phyloP scores from a whole-genome alignment of 30 jellyfish, hydroid and myxozoan species.

The Nemopilema nomurai region DNA sequence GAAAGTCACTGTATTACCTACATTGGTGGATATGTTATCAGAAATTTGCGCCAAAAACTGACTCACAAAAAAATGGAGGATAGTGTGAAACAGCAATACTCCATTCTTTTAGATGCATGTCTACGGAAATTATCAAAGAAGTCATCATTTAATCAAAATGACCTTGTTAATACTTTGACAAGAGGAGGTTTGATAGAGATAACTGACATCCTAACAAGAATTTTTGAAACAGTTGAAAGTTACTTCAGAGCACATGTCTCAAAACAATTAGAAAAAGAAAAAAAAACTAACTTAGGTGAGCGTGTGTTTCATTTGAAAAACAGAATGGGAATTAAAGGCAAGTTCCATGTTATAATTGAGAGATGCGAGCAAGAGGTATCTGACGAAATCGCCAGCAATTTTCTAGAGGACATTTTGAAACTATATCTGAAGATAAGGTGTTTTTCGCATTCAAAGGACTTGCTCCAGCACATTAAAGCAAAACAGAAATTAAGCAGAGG shows the following conservation, averaged over 20 bases:
- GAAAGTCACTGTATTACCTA: constrained; percentile 30
- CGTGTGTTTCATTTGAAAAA: constrained; percentile 32
- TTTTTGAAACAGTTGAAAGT: constrained; percentile 33
- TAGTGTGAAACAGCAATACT: constrained; percentile 57
- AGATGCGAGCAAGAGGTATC: constrained; percentile 44
- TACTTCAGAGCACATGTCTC: constrained; percentile 27
- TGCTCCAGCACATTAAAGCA: constrained; percentile 47
- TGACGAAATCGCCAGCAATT: constrained; percentile 30
- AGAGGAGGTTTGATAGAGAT: constrained; percentile 56
- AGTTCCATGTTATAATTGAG: constrained; percentile 58
- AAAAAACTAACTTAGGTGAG: constrained; percentile 44
- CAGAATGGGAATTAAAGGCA: constrained; percentile 41
- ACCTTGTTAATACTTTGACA: constrained; percentile 59
- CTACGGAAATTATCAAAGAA: constrained; percentile 15
- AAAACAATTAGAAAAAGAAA: constrained; percentile 10
- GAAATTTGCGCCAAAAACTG: constrained; percentile 49
- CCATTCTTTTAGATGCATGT: constrained; percentile 56
- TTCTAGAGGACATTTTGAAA: constrained; percentile 49
- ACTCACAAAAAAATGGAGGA: constrained; percentile 34
- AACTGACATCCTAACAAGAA: constrained; percentile 40
- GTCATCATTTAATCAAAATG: constrained; percentile 35
- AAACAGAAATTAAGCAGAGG: constrained; percentile 36
- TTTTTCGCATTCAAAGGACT: constrained; percentile 41
- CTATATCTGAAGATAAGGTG: constrained; percentile 40
- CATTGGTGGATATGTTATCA: constrained; percentile 38